Base-by-base conservation (phyloP, 2,888 invertebrate species). In the Drosophila subquinaria region DNA sequence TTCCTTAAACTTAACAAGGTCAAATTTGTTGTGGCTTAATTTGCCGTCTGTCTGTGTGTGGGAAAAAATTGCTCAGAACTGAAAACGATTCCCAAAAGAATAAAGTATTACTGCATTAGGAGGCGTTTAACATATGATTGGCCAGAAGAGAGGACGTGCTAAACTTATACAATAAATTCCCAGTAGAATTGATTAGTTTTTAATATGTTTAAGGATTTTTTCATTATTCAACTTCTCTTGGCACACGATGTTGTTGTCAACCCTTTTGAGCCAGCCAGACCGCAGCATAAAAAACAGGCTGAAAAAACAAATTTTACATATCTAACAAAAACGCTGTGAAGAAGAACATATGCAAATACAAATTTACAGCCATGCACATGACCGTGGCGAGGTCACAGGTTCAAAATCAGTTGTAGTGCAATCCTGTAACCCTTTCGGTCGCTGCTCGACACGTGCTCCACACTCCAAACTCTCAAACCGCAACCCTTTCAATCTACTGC, bases 21-120 rank as follows among this genome's bases (percentile, higher is more conserved):
- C 89, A 88, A 79, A 72, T 76, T 88, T 78, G 70, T 89, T 82
- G 73, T 74, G 72, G 75, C 78, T 87, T 76, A 71, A 76, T 84
- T 76, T 76, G 62, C 61, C 62, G 59, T 55, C 53, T 56, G 69
- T 59, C n/a, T 56, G 63, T 61, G 70, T 88, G 87, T 88, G 89
- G 84, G 89, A 83, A 83, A 86, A 76, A 73, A 62, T 57, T 27
- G 13, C 23, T 8, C 23, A 45, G 42, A 61, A 53, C 17, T 17
- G 17, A 35, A 55, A 33, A 35, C 20, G 38, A 50, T 42, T 35
- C 15, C 23, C 45, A 17, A 55, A 27, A 38, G 36, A 17, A 45
- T 36, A 3, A 62, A 33, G 17, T 36, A 36, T n/a, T 3, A 8
- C 6, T 2, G 15, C 4, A 36, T 62, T 45, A 20, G 45, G 5